phyloP scores from a whole-genome alignment of 2,113 vertebrate genomes.

The Fregetta grallaria region DNA sequence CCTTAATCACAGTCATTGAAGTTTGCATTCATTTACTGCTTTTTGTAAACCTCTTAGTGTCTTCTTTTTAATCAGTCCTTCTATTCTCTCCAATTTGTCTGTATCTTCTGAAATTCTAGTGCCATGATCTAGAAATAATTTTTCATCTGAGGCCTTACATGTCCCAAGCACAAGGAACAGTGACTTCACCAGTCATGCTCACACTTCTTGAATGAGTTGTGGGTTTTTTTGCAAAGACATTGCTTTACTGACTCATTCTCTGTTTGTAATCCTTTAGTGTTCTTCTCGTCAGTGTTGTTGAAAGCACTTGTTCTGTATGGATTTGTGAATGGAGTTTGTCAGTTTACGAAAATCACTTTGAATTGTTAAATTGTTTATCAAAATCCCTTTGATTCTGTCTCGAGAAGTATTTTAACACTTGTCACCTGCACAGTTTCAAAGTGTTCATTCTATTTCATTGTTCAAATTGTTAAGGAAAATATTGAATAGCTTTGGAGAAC shows the following conservation, averaged over 20 bases:
- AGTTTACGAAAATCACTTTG: not conserved
- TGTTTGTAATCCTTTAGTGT: not conserved
- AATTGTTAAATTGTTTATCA: not conserved
- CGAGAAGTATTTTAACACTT: not conserved
- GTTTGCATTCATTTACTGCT: not conserved
- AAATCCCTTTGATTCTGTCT: not conserved
- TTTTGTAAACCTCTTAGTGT: not conserved
- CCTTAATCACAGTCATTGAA: not conserved
- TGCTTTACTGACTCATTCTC: not conserved
- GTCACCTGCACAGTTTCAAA: not conserved
- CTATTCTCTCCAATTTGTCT: not conserved
- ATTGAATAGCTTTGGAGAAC: not conserved
- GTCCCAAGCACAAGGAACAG: not conserved
- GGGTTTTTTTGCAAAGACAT: not conserved
- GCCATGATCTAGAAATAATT: not conserved
- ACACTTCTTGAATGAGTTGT: not conserved
- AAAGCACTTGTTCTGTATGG: not conserved
- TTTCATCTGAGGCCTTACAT: not conserved
- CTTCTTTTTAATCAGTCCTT: not conserved
- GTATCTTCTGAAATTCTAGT: not conserved
- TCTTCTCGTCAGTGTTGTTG: not conserved
- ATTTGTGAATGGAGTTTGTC: not conserved
- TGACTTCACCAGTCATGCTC: not conserved
- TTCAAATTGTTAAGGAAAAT: not conserved
- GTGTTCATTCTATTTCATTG: not conserved